Base-by-base conservation (phyloP, 2,113 vertebrate genomes). In the Nyctereutes procyonoides region DNA sequence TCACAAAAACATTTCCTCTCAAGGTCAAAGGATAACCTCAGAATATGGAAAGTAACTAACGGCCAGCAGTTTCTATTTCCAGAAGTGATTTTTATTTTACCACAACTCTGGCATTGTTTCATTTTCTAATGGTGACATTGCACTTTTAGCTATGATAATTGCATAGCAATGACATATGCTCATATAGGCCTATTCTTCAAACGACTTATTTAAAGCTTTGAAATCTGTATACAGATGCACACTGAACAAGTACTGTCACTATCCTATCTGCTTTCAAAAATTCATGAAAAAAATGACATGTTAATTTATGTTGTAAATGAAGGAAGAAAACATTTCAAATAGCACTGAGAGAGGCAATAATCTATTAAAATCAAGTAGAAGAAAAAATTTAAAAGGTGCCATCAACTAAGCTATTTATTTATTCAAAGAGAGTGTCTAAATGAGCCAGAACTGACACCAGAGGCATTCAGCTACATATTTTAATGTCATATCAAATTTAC, bases 291-390 rank as follows among this genome's bases (percentile, higher is more conserved):
- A 98, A 98, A 98, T 93, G 97, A 97, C 97, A 93, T 98, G 90
- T 96, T 98, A 98, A 98, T 98, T 98, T 97, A 96, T 91, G 95
- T 96, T 97, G 62, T 98, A 92, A 87, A 98, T 95, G 98, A 92
- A 95, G 95, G 93, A 98, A 98, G 77, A 93, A 98, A 98, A 97
- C 92, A 91, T 97, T 97, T 96, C 76, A 92, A 96, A 96, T 55
- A 90, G 7, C 96, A 96, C 65, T 90, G 84, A 97, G 77, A 97
- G 96, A 96, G 90, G 81, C 96, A 97, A 98, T 98, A 98, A 98
- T 98, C 97, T 98, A 97, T 98, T 98, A 98, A 98, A 96, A 97
- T 98, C 96, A 97, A 98, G 90, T 90, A 91, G 90, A 94, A 96
- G 84, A 96, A 98, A 98, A 97, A 90, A 98, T 56, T 94, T 96